phyloP scores from a whole-genome alignment of 30 jellyfish, hydroid and myxozoan species.

The Sanderia malayensis region DNA sequence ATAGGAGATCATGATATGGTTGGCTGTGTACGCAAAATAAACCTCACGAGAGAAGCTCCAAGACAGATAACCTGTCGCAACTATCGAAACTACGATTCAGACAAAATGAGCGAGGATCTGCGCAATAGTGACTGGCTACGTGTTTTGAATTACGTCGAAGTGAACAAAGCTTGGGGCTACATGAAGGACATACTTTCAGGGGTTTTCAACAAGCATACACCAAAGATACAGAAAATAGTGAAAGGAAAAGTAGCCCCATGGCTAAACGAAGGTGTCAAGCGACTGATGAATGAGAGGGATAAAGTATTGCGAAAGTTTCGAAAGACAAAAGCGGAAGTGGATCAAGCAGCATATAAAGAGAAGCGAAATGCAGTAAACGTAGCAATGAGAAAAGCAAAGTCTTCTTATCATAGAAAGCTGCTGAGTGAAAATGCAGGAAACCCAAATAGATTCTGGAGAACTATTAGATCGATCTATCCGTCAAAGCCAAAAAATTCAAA shows the following conservation, averaged over 20 bases:
- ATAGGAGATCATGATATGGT: slow-evolving; percentile 79
- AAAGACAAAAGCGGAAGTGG: slow-evolving; percentile 22
- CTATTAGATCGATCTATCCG: slow-evolving; percentile 39
- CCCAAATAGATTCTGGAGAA: slow-evolving; percentile 38
- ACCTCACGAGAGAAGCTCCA: slow-evolving; percentile 61
- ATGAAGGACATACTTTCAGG: slow-evolving; percentile 55
- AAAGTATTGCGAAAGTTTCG: slow-evolving; percentile 23
- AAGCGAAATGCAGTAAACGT: slow-evolving; percentile 36
- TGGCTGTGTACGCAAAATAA: slow-evolving; percentile 62
- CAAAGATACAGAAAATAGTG: slow-evolving; percentile 39
- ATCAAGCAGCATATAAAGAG: slow-evolving; percentile 34
- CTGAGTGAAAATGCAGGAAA: slow-evolving; percentile 21
- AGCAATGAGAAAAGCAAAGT: slow-evolving; percentile 36
- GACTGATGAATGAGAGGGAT: slow-evolving; percentile 37
- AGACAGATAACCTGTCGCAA: slow-evolving; percentile 65
- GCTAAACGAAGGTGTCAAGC: slow-evolving; percentile 33
- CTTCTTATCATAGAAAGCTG: slow-evolving; percentile 29
- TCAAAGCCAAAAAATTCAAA: slow-evolving; percentile 44
- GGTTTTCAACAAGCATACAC: slow-evolving; percentile 55
- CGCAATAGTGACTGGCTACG: slow-evolving; percentile 65
- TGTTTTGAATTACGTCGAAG: slow-evolving; percentile 40
- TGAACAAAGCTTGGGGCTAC: slow-evolving; percentile 68
- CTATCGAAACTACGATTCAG: slow-evolving; percentile 57
- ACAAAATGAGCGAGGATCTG: slow-evolving; percentile 51
- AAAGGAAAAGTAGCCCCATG: slow-evolving; percentile 63